Evolutionary conservation across 2,888 invertebrate genomes (phyloP).

Genomic region (Himalopsyche japonica): DNA sequence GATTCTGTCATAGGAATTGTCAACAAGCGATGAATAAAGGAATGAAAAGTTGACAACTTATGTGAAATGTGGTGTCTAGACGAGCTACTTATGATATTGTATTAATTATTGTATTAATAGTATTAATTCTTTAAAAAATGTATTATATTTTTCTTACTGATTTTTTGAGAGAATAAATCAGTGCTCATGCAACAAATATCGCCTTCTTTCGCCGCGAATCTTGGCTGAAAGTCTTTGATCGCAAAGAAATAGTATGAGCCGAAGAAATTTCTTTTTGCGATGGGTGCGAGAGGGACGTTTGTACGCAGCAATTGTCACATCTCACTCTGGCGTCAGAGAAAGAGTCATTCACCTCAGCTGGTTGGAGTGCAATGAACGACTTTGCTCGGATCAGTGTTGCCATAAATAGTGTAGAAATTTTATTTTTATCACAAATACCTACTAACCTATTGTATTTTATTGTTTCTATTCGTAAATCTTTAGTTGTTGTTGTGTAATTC

Average conservation of each 20-base stretch:
- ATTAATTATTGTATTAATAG: no score
- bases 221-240: background rate
- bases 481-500: no score
- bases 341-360: conserved; percentile 38
- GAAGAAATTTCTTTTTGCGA: conserved; percentile 26
- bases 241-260: background rate
- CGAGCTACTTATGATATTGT: no score
- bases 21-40: no score
- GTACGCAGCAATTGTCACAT: background rate
- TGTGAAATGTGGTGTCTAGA: no score
- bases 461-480: no score
- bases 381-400: conserved; percentile 35
- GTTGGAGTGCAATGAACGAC: conserved; percentile 38
- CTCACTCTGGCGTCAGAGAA: conserved; percentile 16
- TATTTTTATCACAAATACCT: background rate
- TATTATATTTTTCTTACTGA: background rate
- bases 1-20: no score
- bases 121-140: no score
- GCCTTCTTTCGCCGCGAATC: background rate
- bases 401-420: conserved; percentile 13
- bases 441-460: background rate
- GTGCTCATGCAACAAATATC: background rate
- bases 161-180: background rate
- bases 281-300: conserved; percentile 26
- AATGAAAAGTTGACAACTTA: no score